Evolutionary conservation across 2,113 vertebrate species (phyloP).

Genomic region (Percina caprodes): DNA sequence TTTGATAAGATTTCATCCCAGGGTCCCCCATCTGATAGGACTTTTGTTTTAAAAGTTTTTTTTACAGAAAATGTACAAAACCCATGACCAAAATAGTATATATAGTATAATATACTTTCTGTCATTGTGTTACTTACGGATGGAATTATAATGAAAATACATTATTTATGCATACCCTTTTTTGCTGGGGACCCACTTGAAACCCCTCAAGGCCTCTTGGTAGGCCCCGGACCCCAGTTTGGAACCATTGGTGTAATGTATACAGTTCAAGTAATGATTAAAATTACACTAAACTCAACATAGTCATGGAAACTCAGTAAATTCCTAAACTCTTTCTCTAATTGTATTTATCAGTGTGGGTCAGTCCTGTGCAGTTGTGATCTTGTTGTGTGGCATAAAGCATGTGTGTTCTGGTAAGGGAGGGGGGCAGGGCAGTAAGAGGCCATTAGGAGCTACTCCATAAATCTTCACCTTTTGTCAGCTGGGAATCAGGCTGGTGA

Average conservation of each 20-base stretch:
- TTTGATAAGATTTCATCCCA: no score
- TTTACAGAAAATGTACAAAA: no score
- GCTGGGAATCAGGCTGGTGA: slow-evolving; percentile 44
- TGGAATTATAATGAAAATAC: no score
- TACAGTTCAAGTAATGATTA: neutral
- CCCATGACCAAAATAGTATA: no score
- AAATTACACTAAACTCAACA: neutral
- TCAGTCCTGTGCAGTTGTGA: neutral
- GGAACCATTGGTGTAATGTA: neutral
- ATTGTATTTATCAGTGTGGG: neutral
- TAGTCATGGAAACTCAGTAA: neutral
- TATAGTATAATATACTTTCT: no score
- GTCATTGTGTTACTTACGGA: no score
- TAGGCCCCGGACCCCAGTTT: no score
- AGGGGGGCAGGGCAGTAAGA: slow-evolving; percentile 30
- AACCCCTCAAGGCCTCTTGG: no score
- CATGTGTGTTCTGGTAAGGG: slow-evolving; percentile 43
- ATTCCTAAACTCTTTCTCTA: neutral
- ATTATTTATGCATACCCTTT: no score
- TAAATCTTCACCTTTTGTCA: slow-evolving; percentile 75
- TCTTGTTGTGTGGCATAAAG: slow-evolving; percentile 29
- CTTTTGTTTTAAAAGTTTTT: no score
- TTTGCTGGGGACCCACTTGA: no score
- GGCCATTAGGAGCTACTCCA: slow-evolving; percentile 29
- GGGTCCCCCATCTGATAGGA: no score